Percentiles rank a stretch among this genome's conserved stretches.
Conservation (phyloP, 2,888 invertebrate species). For the Apotomis turbidana region DNA sequence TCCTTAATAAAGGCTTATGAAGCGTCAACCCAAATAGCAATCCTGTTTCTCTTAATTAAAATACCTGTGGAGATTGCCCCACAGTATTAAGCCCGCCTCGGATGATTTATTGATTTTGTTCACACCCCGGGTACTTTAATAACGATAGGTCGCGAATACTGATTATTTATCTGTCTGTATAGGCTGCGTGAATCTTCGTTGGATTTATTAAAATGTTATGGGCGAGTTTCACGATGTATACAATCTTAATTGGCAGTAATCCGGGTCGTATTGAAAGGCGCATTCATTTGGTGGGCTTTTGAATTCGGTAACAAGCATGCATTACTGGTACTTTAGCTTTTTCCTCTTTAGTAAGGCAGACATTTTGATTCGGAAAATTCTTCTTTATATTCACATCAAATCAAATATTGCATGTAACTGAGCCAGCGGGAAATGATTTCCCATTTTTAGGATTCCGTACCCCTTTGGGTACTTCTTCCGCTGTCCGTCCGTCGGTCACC, state of each 20-base stretch:
- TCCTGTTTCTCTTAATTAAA: constrained; percentile 26
- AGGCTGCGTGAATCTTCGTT: background rate
- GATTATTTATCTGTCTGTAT: constrained; percentile 2
- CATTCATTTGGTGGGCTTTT: background rate
- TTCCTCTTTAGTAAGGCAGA: background rate
- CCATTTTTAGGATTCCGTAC: too few species aligned
- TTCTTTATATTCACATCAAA: too few species aligned
- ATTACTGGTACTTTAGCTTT: background rate
- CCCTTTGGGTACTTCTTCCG: too few species aligned
- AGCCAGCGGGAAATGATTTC: too few species aligned
- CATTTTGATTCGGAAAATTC: too few species aligned
- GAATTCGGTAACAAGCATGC: background rate
- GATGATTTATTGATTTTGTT: constrained; percentile 30
- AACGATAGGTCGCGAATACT: constrained; percentile 19
- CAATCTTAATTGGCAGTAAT: background rate
- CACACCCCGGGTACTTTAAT: constrained; percentile 27
- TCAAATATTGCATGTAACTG: too few species aligned
- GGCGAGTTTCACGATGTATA: background rate
- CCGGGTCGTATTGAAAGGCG: background rate
- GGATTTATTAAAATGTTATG: background rate
- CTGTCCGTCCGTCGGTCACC: too few species aligned
- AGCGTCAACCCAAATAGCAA: constrained; percentile 8
- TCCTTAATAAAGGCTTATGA: constrained; percentile 1
- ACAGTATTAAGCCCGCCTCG: constrained; percentile 11
- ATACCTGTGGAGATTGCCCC: constrained; percentile 23